Conservation (phyloP, 2,888 invertebrate species). For the Xylophagus ater region DNA sequence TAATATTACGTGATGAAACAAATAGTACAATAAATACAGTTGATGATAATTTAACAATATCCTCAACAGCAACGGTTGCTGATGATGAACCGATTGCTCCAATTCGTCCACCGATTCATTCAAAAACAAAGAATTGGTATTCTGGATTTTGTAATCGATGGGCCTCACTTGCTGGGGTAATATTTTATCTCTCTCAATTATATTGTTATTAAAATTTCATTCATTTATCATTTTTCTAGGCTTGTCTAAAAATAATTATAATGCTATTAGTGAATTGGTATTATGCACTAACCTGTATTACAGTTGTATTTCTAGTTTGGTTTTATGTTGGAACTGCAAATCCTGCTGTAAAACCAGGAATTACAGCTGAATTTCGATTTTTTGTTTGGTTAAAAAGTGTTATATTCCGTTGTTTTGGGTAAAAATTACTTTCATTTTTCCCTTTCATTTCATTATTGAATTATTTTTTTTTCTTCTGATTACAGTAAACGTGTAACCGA, state of each 20-base stretch:
- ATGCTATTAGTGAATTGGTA: conserved; percentile 93
- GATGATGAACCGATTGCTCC: conserved; percentile 44
- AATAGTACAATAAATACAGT: conserved; percentile 26
- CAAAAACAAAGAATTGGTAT: conserved; percentile 91
- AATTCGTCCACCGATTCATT: conserved; percentile 60
- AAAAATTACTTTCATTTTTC: conserved; percentile 26
- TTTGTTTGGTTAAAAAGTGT: conserved; percentile 65
- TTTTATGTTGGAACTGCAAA: conserved; percentile 90
- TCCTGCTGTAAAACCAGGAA: conserved; percentile 89
- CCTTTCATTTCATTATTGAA: background rate
- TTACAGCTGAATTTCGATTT: conserved; percentile 71
- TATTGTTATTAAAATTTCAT: conserved; percentile 6
- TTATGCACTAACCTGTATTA: conserved; percentile 75
- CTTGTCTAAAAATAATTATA: conserved; percentile 72
- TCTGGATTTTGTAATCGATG: conserved; percentile 88
- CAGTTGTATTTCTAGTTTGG: conserved; percentile 75
- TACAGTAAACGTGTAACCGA: conserved; percentile 62
- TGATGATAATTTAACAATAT: conserved; percentile 11
- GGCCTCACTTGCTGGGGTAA: conserved; percentile 83
- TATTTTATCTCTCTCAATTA: too few species aligned
- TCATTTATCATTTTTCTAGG: conserved; percentile 45
- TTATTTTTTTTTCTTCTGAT: conserved; percentile 8
- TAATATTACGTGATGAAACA: conserved; percentile 23
- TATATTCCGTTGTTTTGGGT: conserved; percentile 67
- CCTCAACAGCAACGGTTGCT: conserved; percentile 28